Percentiles rank a stretch among this genome's conserved stretches.
Conservation (phyloP, 2,888 invertebrate species). For the Drosophila paucipuncta region DNA sequence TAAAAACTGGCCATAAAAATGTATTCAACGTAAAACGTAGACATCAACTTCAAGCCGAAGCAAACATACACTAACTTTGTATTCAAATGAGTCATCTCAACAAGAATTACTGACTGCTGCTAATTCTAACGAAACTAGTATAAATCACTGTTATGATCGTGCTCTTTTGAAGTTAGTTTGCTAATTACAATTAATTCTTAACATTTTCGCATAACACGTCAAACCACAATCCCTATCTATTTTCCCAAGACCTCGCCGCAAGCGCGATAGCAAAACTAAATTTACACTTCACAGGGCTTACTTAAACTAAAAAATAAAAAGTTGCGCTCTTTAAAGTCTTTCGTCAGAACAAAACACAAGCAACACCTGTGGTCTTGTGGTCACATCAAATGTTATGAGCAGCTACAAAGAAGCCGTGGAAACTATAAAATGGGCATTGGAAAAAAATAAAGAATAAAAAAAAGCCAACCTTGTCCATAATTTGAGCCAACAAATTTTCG, state of each 20-base stretch:
- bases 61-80: constrained; percentile 9
- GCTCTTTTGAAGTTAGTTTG: too few species aligned
- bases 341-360: constrained; percentile 9
- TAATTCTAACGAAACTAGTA: background rate
- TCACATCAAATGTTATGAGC: constrained; percentile 7
- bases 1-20: constrained; percentile 44
- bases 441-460: background rate
- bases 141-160: too few species aligned
- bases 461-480: constrained; percentile 42
- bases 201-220: too few species aligned
- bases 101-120: too few species aligned
- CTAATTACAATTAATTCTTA: too few species aligned
- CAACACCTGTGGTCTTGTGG: constrained; percentile 55
- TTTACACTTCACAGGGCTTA: constrained; percentile 6
- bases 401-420: constrained; percentile 56
- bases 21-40: constrained; percentile 14
- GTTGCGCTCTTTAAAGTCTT: constrained; percentile 35
- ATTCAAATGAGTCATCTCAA: background rate
- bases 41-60: background rate
- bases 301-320: constrained; percentile 6
- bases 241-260: background rate
- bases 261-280: background rate
- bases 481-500: constrained; percentile 61
- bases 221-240: background rate
- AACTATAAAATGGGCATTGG: constrained; percentile 56